Percentiles rank a stretch among this genome's conserved stretches.
Conservation (phyloP, 2,797 vertebrate species). For the Epinephelus awoara region DNA sequence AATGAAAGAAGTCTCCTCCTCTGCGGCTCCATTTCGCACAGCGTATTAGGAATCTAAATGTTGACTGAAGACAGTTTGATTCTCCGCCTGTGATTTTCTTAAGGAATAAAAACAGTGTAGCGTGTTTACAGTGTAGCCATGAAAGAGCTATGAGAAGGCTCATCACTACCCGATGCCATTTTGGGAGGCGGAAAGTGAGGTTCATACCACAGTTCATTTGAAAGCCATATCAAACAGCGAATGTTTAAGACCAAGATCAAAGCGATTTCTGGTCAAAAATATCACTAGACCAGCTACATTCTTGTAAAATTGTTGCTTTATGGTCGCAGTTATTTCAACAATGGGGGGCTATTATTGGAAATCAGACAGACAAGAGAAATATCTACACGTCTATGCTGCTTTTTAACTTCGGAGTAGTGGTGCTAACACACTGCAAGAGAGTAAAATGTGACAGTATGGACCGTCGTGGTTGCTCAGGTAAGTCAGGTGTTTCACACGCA, state of each 20-base stretch:
- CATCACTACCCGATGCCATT: conserved; percentile 74
- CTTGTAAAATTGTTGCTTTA: conserved; percentile 66
- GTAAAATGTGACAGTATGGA: conserved; percentile 16
- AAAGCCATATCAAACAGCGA: conserved; percentile 76
- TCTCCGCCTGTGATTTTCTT: conserved; percentile 83
- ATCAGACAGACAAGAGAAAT: conserved; percentile 52
- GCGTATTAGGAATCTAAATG: conserved; percentile 85
- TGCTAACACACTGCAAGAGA: background rate
- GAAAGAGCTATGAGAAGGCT: conserved; percentile 76
- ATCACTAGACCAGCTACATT: conserved; percentile 61
- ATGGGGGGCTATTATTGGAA: conserved; percentile 67
- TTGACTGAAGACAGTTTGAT: conserved; percentile 85
- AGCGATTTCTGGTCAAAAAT: conserved; percentile 67
- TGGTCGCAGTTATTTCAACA: conserved; percentile 66
- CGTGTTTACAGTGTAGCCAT: conserved; percentile 76
- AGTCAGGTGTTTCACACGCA: background rate
- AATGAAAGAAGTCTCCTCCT: conserved; percentile 85
- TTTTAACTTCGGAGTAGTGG: conserved; percentile 12
- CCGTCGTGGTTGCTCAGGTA: background rate
- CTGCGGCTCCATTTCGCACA: conserved; percentile 70
- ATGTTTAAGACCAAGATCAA: conserved; percentile 75
- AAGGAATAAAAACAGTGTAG: conserved; percentile 74
- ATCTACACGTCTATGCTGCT: conserved; percentile 40
- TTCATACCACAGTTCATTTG: conserved; percentile 72
- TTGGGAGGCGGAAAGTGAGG: conserved; percentile 71